Conservation (phyloP, 1,140 invertebrate species). For the Drosophila nigromelanica region DNA sequence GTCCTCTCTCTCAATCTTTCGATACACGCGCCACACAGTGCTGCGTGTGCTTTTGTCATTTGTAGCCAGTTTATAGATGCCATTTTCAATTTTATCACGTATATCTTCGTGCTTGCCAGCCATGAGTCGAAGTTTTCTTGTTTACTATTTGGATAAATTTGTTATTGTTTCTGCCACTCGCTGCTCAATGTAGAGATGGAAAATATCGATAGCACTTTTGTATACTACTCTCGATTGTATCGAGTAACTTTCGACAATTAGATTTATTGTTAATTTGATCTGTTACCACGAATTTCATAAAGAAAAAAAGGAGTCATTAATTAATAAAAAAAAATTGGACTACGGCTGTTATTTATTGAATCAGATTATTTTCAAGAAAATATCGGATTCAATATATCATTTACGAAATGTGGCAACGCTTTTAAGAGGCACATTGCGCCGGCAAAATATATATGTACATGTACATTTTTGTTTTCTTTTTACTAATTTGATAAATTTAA, state of each 20-base stretch:
- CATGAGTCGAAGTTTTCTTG: constrained; percentile 28
- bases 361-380: neutral
- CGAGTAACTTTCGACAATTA: too few species aligned
- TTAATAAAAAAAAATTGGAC: neutral
- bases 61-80: constrained; percentile 52
- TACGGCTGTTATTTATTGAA: neutral
- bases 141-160: constrained; percentile 40
- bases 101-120: constrained; percentile 57
- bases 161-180: constrained; percentile 33
- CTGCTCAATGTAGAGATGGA: constrained; percentile 8
- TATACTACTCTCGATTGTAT: neutral
- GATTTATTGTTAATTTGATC: neutral
- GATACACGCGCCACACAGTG: constrained; percentile 65
- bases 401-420: constrained; percentile 47
- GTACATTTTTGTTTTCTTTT: constrained; percentile 65
- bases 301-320: neutral
- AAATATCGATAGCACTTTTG: neutral
- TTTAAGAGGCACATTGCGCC: constrained; percentile 59
- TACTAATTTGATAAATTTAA: constrained; percentile 27
- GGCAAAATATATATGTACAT: constrained; percentile 47
- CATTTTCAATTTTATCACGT: constrained; percentile 62
- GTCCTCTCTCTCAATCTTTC: constrained; percentile 62
- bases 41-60: constrained; percentile 63
- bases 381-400: constrained; percentile 5
- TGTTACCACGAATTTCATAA: neutral